Percentiles rank a stretch among this genome's conserved stretches.
Conservation (phyloP, 2,888 invertebrate genomes). For the Chaetogeoica ovagalla region DNA sequence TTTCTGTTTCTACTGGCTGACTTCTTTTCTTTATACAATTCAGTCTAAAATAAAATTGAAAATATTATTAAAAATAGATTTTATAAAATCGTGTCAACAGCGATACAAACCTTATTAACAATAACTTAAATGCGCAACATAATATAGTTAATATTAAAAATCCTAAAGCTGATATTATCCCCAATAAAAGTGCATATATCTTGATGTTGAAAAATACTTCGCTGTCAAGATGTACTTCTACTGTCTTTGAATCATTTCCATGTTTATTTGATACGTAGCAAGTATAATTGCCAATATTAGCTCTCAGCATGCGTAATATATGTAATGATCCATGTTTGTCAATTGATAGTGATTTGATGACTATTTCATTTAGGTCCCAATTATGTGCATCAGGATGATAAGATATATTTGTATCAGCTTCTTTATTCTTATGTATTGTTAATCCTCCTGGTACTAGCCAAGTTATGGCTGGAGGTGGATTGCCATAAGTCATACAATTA, state of each 20-base stretch:
- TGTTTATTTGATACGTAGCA: slow-evolving; percentile 85
- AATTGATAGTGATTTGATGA: slow-evolving; percentile 68
- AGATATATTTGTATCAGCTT: slow-evolving; percentile 56
- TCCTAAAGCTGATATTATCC: slow-evolving; percentile 75
- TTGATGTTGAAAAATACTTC: slow-evolving; percentile 81
- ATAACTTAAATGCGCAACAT: slow-evolving; percentile 50
- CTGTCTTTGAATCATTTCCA: slow-evolving; percentile 75
- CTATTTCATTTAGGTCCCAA: slow-evolving; percentile 61
- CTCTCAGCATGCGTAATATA: slow-evolving; percentile 71
- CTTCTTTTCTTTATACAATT: slow-evolving; percentile 36
- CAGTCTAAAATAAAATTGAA: slow-evolving; percentile 33
- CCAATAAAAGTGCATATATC: slow-evolving; percentile 80
- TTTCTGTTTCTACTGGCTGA: slow-evolving; percentile 32
- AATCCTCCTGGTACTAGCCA: slow-evolving; percentile 67
- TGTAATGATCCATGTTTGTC: slow-evolving; percentile 75
- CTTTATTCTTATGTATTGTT: slow-evolving; percentile 53
- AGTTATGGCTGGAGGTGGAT: slow-evolving; percentile 77
- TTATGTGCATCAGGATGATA: slow-evolving; percentile 70
- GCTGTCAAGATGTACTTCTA: slow-evolving; percentile 82
- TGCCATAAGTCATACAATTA: slow-evolving; percentile 76
- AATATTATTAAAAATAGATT: background rate
- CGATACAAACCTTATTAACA: slow-evolving; percentile 36
- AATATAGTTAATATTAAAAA: slow-evolving; percentile 80
- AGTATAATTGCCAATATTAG: slow-evolving; percentile 82
- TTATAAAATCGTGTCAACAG: background rate